A percentile compares a stretch with the other conserved stretches of the same genome.
These are phyloP conservation scores for Ascaphus truei DNA, from an alignment of 2,113 vertebrate species.

Conservation along the genomic window DNA sequence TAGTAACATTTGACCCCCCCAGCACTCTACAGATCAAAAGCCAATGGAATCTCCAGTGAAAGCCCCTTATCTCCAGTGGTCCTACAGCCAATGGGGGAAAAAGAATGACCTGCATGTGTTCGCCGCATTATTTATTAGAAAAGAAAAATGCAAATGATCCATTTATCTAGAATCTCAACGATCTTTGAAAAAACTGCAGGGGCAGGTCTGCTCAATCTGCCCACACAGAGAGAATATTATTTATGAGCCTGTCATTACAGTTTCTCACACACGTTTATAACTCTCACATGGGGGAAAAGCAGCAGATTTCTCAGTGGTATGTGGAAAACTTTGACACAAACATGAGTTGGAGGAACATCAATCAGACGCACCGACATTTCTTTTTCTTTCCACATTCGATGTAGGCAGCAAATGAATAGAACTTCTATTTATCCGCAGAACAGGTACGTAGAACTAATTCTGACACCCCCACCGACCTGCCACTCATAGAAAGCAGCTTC, in stretches of 20 bases:
- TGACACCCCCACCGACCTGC: constrained; percentile 14
- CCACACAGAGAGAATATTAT: constrained; percentile 25
- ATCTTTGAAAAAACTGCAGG: neutral
- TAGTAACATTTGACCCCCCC: too few species aligned
- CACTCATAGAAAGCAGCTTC: neutral
- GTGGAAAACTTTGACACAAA: constrained; percentile 30
- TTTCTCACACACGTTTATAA: constrained; percentile 30
- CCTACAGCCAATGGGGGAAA: too few species aligned
- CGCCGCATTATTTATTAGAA: too few species aligned
- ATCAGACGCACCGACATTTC: constrained; percentile 3
- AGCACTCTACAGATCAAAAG: too few species aligned
- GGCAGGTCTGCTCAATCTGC: constrained; percentile 15
- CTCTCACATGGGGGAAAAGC: constrained; percentile 8
- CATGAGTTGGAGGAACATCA: constrained; percentile 19
- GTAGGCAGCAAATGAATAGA: constrained; percentile 32
- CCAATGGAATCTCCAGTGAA: too few species aligned
- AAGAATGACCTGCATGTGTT: too few species aligned
- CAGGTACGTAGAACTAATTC: constrained; percentile 10
- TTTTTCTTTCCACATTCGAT: constrained; percentile 8
- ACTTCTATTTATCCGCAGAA: constrained; percentile 5
- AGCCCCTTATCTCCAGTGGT: too few species aligned
- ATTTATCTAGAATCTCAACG: constrained; percentile 17
- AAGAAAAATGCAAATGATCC: constrained; percentile 14
- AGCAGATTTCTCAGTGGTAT: neutral
- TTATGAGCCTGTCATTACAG: constrained; percentile 24